Evolutionary conservation across 2,888 invertebrate species (phyloP).

Genomic region (Cartodere bifasciata): DNA sequence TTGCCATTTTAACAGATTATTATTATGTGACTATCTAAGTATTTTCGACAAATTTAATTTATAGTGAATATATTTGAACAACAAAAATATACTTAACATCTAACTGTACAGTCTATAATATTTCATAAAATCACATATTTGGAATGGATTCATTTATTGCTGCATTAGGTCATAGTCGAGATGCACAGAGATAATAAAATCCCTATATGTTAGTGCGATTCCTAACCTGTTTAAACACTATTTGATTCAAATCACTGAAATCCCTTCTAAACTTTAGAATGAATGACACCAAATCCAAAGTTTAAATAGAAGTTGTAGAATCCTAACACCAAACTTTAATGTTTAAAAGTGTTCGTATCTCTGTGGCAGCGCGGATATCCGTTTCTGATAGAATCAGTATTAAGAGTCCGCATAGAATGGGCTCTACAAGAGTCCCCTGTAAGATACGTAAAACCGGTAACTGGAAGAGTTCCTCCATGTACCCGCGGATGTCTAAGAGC

Average conservation of each 20-base stretch:
- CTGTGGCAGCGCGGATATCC: constrained; percentile 32
- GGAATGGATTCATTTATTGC: constrained; percentile 34
- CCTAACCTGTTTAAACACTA: too few species aligned
- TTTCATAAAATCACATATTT: constrained; percentile 31
- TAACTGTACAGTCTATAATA: constrained; percentile 31
- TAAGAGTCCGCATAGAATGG: constrained; percentile 34
- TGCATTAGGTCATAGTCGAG: background rate
- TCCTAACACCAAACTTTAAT: too few species aligned
- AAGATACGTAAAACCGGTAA: constrained; percentile 65
- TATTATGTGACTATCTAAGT: too few species aligned
- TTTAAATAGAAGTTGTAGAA: too few species aligned
- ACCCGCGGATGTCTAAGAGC: constrained; percentile 37
- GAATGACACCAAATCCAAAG: too few species aligned
- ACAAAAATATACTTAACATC: constrained; percentile 27
- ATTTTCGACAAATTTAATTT: too few species aligned
- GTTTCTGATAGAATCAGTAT: constrained; percentile 25
- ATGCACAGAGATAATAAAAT: too few species aligned
- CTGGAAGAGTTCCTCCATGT: constrained; percentile 51
- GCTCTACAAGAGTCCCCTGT: constrained; percentile 51
- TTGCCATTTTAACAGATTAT: too few species aligned
- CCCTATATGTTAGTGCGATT: too few species aligned
- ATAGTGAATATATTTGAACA: constrained; percentile 8
- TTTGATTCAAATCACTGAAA: too few species aligned
- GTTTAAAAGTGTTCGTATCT: too few species aligned
- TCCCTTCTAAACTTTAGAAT: too few species aligned